Conservation (phyloP, 2,113 vertebrate species). For the Tetrax tetrax region DNA sequence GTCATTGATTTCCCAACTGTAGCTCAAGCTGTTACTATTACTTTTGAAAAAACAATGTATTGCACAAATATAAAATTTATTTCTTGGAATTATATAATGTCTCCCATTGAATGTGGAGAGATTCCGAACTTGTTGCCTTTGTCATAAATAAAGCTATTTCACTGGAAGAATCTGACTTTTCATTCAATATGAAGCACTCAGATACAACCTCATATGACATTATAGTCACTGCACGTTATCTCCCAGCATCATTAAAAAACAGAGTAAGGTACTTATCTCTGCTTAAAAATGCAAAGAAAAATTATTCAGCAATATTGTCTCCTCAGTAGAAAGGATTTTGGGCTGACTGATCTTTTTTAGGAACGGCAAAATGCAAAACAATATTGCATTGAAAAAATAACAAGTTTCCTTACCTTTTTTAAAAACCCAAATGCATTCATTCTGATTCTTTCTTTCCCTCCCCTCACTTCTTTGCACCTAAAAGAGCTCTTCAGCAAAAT, state of each 20-base stretch:
- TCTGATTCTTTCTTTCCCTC: not conserved
- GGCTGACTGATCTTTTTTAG: not conserved
- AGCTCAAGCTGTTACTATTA: not conserved
- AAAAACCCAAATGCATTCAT: not conserved
- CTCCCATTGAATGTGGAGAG: not conserved
- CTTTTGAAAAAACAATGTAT: not conserved
- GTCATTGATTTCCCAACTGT: not conserved
- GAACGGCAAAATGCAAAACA: not conserved
- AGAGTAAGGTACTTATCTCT: not conserved
- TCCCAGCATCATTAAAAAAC: not conserved
- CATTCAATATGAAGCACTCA: not conserved
- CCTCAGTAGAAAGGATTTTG: not conserved
- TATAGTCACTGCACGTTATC: not conserved
- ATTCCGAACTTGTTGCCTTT: not conserved
- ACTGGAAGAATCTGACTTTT: not conserved
- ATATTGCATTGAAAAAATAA: not conserved
- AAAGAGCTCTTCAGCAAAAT: not conserved
- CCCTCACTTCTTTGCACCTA: not conserved
- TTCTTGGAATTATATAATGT: not conserved
- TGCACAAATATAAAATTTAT: not conserved
- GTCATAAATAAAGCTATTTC: not conserved
- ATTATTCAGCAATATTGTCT: not conserved
- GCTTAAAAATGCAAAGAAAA: not conserved
- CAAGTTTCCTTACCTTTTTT: not conserved
- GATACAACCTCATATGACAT: not conserved